These are phyloP conservation scores for Coracopsis vasa DNA, from an alignment of 2,113 vertebrate species.

Conservation along the genomic window DNA sequence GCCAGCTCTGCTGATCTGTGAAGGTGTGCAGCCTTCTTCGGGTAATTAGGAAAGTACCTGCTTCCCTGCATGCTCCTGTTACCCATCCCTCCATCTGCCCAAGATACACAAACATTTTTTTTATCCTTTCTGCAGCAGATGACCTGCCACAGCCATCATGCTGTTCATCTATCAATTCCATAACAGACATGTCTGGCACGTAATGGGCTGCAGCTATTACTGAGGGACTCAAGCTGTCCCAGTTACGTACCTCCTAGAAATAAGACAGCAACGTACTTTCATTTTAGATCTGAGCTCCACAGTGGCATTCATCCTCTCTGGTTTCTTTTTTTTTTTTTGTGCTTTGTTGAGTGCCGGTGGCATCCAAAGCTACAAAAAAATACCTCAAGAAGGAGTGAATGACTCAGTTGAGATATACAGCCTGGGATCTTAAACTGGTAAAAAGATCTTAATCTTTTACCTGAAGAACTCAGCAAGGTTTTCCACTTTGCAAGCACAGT, in stretches of 20 bases:
- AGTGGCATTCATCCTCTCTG: background rate
- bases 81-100: background rate
- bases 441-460: background rate
- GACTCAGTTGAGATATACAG: background rate
- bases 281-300: background rate
- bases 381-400: background rate
- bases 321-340: background rate
- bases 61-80: background rate
- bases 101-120: background rate
- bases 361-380: background rate
- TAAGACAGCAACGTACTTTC: background rate
- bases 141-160: background rate
- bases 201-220: background rate
- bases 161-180: background rate
- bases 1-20: slow-evolving; percentile 40
- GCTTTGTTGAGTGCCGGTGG: background rate
- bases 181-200: background rate
- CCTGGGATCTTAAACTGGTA: background rate
- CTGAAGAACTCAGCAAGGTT: background rate
- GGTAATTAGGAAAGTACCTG: background rate
- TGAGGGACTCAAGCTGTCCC: background rate
- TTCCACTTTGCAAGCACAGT: background rate
- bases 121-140: background rate
- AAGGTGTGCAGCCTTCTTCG: background rate
- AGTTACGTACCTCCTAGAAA: background rate